A percentile compares a stretch with the other conserved stretches of the same genome.
phyloP scores from a whole-genome alignment of 53 echinoderm and acorn worm genomes.

The Patiria pectinifera region DNA sequence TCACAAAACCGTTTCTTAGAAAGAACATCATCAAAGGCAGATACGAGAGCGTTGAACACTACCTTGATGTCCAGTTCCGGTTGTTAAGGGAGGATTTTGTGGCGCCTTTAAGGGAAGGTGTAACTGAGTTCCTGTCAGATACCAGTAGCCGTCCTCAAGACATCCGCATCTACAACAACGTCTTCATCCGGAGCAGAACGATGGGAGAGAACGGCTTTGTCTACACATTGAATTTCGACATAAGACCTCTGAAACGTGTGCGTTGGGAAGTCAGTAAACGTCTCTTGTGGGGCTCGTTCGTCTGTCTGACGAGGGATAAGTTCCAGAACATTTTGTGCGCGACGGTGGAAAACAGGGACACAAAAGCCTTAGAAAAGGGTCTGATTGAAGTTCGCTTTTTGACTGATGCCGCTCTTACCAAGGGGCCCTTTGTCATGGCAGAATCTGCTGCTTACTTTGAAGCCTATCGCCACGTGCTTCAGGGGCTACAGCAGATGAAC shows the following conservation, averaged over 20 bases:
- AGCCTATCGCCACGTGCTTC: conserved; percentile 87
- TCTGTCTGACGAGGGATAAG: conserved; percentile 77
- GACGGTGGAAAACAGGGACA: conserved; percentile 82
- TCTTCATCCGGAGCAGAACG: conserved; percentile 17
- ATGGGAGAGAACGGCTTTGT: not conserved
- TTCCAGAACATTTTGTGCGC: conserved; percentile 75
- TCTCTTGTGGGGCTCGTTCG: conserved; percentile 79
- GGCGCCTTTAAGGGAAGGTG: conserved; percentile 79
- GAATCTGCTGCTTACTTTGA: conserved; percentile 93
- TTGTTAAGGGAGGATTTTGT: conserved; percentile 88
- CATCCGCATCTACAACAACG: conserved; percentile 59
- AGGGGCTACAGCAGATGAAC: conserved; percentile 71
- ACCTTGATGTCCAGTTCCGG: conserved; percentile 93
- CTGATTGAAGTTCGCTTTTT: conserved; percentile 65
- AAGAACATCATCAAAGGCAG: conserved; percentile 73
- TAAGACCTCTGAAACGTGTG: conserved; percentile 45
- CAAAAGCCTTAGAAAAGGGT: conserved; percentile 63
- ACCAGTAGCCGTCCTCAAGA: conserved; percentile 30
- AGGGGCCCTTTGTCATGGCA: conserved; percentile 76
- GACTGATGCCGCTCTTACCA: not conserved
- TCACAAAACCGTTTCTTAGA: conserved; percentile 72
- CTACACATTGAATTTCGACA: conserved; percentile 65
- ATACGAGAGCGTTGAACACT: conserved; percentile 75
- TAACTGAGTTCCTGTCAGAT: conserved; percentile 57
- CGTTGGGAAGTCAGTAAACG: conserved; percentile 84